Evolutionary conservation across 2,888 invertebrate genomes (phyloP).

Genomic region (Tuta absoluta): DNA sequence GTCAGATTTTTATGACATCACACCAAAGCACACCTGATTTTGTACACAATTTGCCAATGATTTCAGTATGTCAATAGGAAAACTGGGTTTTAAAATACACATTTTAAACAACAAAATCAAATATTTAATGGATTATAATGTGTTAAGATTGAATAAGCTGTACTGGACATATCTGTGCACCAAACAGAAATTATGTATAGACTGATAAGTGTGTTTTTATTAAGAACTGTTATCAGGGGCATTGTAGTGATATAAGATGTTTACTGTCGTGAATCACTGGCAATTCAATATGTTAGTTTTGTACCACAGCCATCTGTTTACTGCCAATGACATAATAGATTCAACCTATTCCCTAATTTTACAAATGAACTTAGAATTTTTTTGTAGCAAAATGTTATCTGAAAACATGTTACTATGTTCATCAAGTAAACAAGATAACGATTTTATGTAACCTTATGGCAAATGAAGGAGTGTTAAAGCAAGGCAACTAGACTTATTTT

Average conservation of each 20-base stretch:
- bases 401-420: too few relatives aligned
- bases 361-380: not conserved
- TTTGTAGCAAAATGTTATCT: not conserved
- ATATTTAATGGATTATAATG: not conserved
- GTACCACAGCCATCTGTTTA: constrained; percentile 27
- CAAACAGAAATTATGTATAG: constrained; percentile 33
- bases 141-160: constrained; percentile 20
- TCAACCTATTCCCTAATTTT: not conserved
- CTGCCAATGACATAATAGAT: constrained; percentile 35
- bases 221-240: constrained; percentile 59
- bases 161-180: constrained; percentile 22
- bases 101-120: constrained; percentile 6
- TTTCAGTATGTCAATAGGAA: not conserved
- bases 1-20: constrained; percentile 59
- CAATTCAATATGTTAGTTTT: constrained; percentile 23
- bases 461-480: constrained; percentile 1
- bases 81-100: not conserved
- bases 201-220: constrained; percentile 56
- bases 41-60: constrained; percentile 22
- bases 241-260: constrained; percentile 56
- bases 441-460: not conserved
- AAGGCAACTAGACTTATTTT: constrained; percentile 8
- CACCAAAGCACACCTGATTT: constrained; percentile 63
- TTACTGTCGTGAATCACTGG: constrained; percentile 55
- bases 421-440: not conserved